These are phyloP conservation scores for Chymomyza amoena DNA, from an alignment of 2,888 invertebrate species.

Conservation along the genomic window DNA sequence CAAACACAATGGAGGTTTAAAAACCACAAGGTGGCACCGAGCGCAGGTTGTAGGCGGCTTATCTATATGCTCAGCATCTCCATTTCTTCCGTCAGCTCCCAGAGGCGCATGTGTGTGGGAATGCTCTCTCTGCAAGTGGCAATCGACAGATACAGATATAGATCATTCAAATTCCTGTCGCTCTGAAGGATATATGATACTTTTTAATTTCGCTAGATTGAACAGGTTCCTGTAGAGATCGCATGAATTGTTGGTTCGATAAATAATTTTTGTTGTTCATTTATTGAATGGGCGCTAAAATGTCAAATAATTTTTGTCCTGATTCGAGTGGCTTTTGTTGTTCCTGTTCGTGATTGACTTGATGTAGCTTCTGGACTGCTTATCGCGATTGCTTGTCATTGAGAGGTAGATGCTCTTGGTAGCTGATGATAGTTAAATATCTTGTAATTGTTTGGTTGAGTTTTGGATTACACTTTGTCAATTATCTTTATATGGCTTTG, in stretches of 20 bases:
- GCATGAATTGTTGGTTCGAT: background rate
- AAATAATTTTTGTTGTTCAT: background rate
- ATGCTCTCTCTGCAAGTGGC: conserved; percentile 12
- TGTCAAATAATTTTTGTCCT: conserved; percentile 58
- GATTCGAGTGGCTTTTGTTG: conserved; percentile 43
- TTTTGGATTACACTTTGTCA: conserved; percentile 41
- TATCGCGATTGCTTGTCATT: conserved; percentile 1
- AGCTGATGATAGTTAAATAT: background rate
- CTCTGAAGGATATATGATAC: conserved; percentile 47
- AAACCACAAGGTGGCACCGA: conserved; percentile 41
- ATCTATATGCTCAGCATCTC: conserved; percentile 44
- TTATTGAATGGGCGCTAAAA: conserved; percentile 41
- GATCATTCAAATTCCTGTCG: background rate
- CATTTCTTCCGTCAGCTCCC: conserved; percentile 32
- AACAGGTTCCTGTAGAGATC: conserved; percentile 37
- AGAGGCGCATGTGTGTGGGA: conserved; percentile 29
- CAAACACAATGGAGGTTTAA: conserved; percentile 17
- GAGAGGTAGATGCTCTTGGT: background rate
- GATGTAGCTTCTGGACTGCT: background rate
- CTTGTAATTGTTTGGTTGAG: conserved; percentile 25
- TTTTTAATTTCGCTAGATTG: conserved; percentile 39
- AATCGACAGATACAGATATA: background rate
- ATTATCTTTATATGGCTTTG: conserved; percentile 44
- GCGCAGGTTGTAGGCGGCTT: conserved; percentile 49
- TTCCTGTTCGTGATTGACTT: conserved; percentile 26